Conservation (phyloP, 2,888 invertebrate genomes). For the Drosophila robusta region DNA sequence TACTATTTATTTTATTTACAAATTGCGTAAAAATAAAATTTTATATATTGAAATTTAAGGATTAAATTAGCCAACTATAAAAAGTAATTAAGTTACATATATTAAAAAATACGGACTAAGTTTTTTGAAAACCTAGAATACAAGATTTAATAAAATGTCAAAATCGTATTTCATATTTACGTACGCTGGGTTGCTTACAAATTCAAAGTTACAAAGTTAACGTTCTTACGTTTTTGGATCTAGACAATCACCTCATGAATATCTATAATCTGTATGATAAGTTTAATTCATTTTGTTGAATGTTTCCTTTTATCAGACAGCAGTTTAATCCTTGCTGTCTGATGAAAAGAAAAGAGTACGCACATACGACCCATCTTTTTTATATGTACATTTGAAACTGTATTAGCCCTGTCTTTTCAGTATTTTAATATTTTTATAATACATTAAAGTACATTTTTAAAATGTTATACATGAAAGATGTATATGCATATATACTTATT, state of each 20-base stretch:
- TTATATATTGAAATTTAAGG: constrained; percentile 57
- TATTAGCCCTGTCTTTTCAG: not conserved
- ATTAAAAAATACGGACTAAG: constrained; percentile 63
- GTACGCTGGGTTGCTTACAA: constrained; percentile 13
- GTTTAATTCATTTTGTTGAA: not conserved
- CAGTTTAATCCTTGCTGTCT: not conserved
- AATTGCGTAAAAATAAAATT: constrained; percentile 44
- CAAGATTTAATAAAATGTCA: constrained; percentile 59
- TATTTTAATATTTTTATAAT: not conserved
- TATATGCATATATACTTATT: too few relatives aligned
- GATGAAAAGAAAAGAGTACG: not conserved
- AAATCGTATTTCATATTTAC: constrained; percentile 41
- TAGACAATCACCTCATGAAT: not conserved
- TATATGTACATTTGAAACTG: not conserved
- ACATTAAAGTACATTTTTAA: not conserved
- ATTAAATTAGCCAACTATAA: constrained; percentile 63
- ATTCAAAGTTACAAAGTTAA: constrained; percentile 3
- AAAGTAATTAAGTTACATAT: constrained; percentile 52
- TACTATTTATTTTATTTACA: constrained; percentile 60
- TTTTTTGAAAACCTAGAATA: constrained; percentile 67
- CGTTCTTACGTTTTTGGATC: not conserved
- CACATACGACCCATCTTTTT: not conserved
- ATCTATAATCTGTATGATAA: not conserved
- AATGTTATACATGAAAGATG: not conserved
- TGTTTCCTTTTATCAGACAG: not conserved